Evolutionary conservation across 2,113 vertebrate species (phyloP).

Genomic region (Clinocottus analis): DNA sequence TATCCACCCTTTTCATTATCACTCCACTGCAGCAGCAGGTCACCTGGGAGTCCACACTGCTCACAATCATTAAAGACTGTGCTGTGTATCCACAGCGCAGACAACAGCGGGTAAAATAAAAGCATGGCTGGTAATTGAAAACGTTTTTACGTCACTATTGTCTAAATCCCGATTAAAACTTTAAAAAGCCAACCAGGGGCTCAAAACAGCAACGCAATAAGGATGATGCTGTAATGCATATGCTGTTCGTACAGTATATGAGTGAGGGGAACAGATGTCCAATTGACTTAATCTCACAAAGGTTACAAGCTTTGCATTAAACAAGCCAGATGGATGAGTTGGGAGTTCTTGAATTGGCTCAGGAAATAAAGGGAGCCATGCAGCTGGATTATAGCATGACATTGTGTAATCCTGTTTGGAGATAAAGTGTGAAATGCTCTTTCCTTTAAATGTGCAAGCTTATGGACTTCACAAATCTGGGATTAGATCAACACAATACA

Average conservation of each 20-base stretch:
- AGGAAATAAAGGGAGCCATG: constrained; percentile 56
- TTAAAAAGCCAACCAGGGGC: neutral
- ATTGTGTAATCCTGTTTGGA: constrained; percentile 79
- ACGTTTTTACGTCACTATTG: constrained; percentile 26
- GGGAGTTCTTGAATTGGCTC: constrained; percentile 58
- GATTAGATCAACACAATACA: constrained; percentile 73
- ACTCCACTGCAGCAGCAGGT: constrained; percentile 65
- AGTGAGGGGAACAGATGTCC: constrained; percentile 33
- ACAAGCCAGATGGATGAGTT: constrained; percentile 63
- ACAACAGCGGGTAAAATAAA: constrained; percentile 5
- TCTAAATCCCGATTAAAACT: constrained; percentile 17
- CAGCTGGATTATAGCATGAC: constrained; percentile 70
- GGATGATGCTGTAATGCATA: neutral
- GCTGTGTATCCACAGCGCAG: constrained; percentile 62
- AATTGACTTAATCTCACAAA: constrained; percentile 42
- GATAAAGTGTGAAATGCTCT: constrained; percentile 79
- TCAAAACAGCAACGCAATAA: constrained; percentile 10
- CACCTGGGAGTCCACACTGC: constrained; percentile 72
- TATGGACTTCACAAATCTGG: constrained; percentile 73
- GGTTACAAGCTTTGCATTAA: constrained; percentile 55
- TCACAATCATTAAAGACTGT: constrained; percentile 74
- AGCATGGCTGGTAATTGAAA: constrained; percentile 62
- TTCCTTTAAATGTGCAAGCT: constrained; percentile 66
- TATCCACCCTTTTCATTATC: constrained; percentile 82
- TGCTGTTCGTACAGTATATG: neutral